These are phyloP conservation scores for Cirrhinus mrigala DNA, from an alignment of 2,797 vertebrate genomes.

Conservation along the genomic window DNA sequence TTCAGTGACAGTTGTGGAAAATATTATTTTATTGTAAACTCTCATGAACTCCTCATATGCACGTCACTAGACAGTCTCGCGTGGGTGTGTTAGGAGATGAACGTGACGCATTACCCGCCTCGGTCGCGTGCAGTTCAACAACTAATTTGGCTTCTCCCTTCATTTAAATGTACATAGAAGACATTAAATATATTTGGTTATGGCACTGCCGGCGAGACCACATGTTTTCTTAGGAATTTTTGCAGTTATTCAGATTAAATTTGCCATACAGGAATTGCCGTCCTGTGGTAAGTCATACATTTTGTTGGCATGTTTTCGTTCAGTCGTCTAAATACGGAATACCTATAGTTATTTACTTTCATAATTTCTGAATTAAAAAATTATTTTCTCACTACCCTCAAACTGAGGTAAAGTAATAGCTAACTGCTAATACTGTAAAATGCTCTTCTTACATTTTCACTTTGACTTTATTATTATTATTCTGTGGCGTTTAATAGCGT, in stretches of 20 bases:
- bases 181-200: conserved; percentile 22
- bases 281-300: conserved; percentile 68
- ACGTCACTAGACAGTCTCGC: not conserved
- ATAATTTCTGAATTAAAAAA: not conserved
- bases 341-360: not conserved
- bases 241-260: conserved; percentile 65
- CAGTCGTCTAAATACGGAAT: not conserved
- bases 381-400: not conserved
- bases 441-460: not conserved
- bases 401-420: not conserved
- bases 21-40: not conserved
- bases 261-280: conserved; percentile 55
- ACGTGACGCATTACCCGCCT: not conserved
- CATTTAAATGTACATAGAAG: not conserved
- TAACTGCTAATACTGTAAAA: not conserved
- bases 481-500: not conserved
- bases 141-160: not conserved
- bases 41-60: not conserved
- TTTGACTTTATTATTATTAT: not conserved
- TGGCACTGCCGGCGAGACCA: conserved; percentile 41
- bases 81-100: not conserved
- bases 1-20: not conserved
- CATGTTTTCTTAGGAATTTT: conserved; percentile 65
- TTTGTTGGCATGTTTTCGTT: not conserved
- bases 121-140: not conserved